A percentile compares a stretch with the other conserved stretches of the same genome.
These are phyloP conservation scores for Melozone crissalis DNA, from an alignment of 2,113 vertebrate species.

Conservation along the genomic window DNA sequence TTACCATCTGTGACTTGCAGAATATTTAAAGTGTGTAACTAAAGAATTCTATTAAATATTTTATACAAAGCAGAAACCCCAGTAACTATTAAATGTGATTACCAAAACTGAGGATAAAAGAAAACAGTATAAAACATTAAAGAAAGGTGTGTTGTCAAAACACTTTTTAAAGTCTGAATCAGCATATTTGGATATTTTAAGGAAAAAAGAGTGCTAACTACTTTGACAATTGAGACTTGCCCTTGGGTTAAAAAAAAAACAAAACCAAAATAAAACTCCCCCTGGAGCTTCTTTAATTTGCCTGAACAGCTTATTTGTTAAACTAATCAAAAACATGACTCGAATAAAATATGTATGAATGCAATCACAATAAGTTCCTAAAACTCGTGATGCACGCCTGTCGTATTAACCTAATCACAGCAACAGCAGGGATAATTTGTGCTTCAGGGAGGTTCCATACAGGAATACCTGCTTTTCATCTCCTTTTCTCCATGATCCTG, in stretches of 20 bases:
- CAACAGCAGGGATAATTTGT: background rate
- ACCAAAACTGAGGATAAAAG: background rate
- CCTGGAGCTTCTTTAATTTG: background rate
- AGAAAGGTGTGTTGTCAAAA: background rate
- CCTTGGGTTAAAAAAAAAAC: background rate
- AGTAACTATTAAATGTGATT: background rate
- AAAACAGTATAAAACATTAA: background rate
- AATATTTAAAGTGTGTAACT: background rate
- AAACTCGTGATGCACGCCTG: fast-evolving
- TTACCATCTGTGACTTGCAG: background rate
- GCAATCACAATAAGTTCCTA: background rate
- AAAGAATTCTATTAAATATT: constrained; percentile 14
- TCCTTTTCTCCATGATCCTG: background rate
- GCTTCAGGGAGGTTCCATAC: background rate
- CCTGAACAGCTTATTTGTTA: background rate
- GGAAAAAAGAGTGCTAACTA: background rate
- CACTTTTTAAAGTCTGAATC: background rate
- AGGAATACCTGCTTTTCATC: background rate
- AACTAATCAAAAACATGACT: background rate
- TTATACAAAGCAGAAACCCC: background rate
- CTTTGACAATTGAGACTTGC: background rate
- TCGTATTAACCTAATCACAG: background rate
- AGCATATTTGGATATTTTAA: background rate
- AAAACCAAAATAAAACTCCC: background rate
- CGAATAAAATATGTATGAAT: background rate